phyloP scores from a whole-genome alignment of 37 sponge, comb jelly and placozoan genomes.

The Aplysina aerophoba region DNA sequence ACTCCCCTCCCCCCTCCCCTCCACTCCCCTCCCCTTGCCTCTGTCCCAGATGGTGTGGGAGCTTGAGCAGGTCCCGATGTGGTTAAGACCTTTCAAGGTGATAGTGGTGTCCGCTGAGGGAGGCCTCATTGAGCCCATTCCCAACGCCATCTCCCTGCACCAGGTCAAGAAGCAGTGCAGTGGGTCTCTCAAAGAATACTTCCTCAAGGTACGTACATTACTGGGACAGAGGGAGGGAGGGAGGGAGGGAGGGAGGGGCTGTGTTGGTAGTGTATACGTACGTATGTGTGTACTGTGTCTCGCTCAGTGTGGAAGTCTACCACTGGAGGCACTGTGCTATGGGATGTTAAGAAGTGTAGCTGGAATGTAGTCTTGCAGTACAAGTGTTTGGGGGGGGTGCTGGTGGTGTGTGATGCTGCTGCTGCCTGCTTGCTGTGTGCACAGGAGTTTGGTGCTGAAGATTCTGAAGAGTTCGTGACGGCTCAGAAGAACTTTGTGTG shows the following conservation, averaged over 20 bases:
- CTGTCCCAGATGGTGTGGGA: slow-evolving; percentile 83
- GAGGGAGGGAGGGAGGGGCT: no score
- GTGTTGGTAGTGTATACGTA: slow-evolving; percentile 1
- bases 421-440: slow-evolving; percentile 19
- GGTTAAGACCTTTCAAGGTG: slow-evolving; percentile 88
- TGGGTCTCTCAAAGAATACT: slow-evolving; percentile 81
- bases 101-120: slow-evolving; percentile 82
- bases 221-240: no score
- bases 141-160: slow-evolving; percentile 96
- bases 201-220: slow-evolving; percentile 38
- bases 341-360: no score
- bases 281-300: neutral
- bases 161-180: slow-evolving; percentile 92
- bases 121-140: slow-evolving; percentile 94
- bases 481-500: slow-evolving; percentile 94
- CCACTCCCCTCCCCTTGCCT: neutral
- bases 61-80: slow-evolving; percentile 80
- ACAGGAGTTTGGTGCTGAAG: slow-evolving; percentile 83
- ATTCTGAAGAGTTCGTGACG: slow-evolving; percentile 81
- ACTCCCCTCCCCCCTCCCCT: no score
- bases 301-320: neutral
- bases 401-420: neutral
- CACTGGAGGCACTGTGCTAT: neutral
- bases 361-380: no score
- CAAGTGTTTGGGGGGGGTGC: neutral